Base-by-base conservation (phyloP, 1,140 invertebrate species). In the Papilio machaon region DNA sequence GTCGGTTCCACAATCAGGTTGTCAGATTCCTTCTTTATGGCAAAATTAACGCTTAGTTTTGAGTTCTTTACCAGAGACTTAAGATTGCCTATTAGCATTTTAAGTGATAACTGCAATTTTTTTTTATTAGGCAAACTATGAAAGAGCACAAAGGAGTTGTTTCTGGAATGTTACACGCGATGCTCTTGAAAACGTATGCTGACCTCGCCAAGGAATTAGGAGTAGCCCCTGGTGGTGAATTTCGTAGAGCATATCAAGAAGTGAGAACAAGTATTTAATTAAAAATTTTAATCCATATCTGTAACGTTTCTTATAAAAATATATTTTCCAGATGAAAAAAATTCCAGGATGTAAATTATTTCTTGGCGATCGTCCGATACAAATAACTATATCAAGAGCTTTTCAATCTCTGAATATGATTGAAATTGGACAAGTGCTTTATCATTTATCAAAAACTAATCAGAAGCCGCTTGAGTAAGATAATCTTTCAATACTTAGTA, bases 161-260 rank as follows among this genome's bases (percentile, higher is more conserved):
- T 43, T 98, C 98, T 93, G 99, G 99, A 19, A 95, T 99, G 77
- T 95, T 99, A 90, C 98, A 99, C 90, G 95, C 99, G n/a, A 95
- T 99, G 82, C 94, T 99, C 77, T 91, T 99, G 2, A 98, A 97
- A 91, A 97, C 99, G 93, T 98, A 98, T 82, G 98, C 98, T n/a
- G 97, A 98, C 92, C 95, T 99, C 60, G 98, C 99, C 0, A 98
- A 98, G 91, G 96, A 99, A 94, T 95, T 99, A 54, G 98, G 98
- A 47, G 98, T 99, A 82, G 98, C 98, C 30, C 99, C 99, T 4
- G 99, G 99, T 64, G 98, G 98, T 47, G 99, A 99, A 95, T 99
- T 99, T 92, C 95, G 99, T 75, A 96, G 96, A 85, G 99, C 99
- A 73, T 98, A 98, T 89, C 95, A 96, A 85, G 98, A 99, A 95